Evolutionary conservation across 2,113 vertebrate genomes (phyloP).

Genomic region (Channa maculata): DNA sequence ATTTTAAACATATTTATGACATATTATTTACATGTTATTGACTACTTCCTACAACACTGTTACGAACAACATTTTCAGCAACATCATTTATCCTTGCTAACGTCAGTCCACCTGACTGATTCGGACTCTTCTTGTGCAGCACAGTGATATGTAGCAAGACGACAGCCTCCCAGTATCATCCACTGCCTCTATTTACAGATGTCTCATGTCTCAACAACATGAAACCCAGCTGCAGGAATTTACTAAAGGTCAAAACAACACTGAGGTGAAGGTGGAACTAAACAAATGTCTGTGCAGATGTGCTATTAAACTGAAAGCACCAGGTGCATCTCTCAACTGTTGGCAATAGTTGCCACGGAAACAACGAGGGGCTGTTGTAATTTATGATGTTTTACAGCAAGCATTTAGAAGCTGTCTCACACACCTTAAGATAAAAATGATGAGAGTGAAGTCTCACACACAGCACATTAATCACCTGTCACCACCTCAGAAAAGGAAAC

Average conservation of each 20-base stretch:
- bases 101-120: too few relatives aligned
- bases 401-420: neutral
- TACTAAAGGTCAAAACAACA: constrained; percentile 12
- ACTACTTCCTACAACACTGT: too few relatives aligned
- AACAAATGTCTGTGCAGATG: neutral
- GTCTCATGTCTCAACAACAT: neutral
- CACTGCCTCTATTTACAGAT: neutral
- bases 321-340: neutral
- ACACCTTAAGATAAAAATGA: neutral
- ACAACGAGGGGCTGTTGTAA: neutral
- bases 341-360: constrained; percentile 1
- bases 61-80: too few relatives aligned
- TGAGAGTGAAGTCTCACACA: too few relatives aligned
- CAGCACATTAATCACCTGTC: too few relatives aligned
- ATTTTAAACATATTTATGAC: too few relatives aligned
- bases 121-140: too few relatives aligned
- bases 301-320: neutral
- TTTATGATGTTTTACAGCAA: neutral
- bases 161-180: too few relatives aligned
- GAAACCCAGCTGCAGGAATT: neutral
- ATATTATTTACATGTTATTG: too few relatives aligned
- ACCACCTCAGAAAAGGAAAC: neutral
- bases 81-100: too few relatives aligned
- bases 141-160: too few relatives aligned
- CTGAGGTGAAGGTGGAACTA: neutral